Percentiles rank a stretch among this genome's conserved stretches.
Evolutionary conservation across 1,140 invertebrate species (phyloP).

Genomic region (Euglossa dilemma): DNA sequence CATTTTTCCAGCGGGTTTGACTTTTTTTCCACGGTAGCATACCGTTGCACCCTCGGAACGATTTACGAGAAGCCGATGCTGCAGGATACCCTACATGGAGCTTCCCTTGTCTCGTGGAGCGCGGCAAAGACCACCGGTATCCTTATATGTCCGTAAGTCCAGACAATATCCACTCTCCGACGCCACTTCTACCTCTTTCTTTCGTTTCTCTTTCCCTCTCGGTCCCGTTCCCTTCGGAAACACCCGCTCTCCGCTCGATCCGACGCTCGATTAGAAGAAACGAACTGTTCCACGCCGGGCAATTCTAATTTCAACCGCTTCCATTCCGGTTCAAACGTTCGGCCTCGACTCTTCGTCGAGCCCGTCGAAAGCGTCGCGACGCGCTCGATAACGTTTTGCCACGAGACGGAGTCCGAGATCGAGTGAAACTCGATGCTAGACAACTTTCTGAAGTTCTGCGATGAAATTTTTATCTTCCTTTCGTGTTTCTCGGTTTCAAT

Average conservation of each 20-base stretch:
- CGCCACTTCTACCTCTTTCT: conserved; percentile 36
- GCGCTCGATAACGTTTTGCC: neutral
- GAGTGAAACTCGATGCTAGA: no score
- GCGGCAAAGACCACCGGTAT: conserved; percentile 55
- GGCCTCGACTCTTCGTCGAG: neutral
- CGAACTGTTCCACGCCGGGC: neutral
- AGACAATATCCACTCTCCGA: conserved; percentile 71
- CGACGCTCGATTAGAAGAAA: neutral
- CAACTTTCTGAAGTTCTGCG: no score
- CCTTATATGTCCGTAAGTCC: conserved; percentile 74
- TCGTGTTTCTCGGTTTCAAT: no score
- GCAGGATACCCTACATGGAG: conserved; percentile 60
- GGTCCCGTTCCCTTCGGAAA: neutral
- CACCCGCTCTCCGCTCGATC: conserved; percentile 11
- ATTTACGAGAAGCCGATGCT: conserved; percentile 63
- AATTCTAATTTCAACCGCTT: neutral
- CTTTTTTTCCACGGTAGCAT: conserved; percentile 28
- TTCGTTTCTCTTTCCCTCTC: conserved; percentile 22
- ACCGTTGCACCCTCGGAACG: conserved; percentile 46
- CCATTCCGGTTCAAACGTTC: neutral
- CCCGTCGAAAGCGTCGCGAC: no score
- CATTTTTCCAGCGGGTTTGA: neutral
- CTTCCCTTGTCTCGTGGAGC: conserved; percentile 55
- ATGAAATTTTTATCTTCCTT: no score
- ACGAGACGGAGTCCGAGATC: neutral